A percentile compares a stretch with the other conserved stretches of the same genome.
phyloP scores from a whole-genome alignment of 2,113 vertebrate species.

The Oncorhynchus gorbuscha region DNA sequence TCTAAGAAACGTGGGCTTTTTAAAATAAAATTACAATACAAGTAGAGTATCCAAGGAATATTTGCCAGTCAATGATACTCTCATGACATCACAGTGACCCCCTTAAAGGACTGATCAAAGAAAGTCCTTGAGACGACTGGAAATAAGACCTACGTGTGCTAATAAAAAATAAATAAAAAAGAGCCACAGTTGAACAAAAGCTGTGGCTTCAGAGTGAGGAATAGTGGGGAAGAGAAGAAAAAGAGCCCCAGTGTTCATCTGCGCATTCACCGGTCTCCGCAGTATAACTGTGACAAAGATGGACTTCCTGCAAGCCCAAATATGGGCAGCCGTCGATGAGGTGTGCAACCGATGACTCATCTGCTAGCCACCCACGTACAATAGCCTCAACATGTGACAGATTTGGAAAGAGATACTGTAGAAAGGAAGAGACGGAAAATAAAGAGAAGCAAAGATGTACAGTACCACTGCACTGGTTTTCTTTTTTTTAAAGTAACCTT shows the following conservation, averaged over 20 bases:
- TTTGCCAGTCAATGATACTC: neutral
- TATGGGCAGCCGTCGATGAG: conserved; percentile 65
- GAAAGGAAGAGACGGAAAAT: conserved; percentile 28
- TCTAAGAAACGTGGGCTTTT: neutral
- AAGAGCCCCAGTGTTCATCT: conserved; percentile 1
- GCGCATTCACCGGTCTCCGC: conserved; percentile 31
- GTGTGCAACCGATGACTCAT: conserved; percentile 72
- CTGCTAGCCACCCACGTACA: conserved; percentile 60
- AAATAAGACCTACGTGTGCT: neutral
- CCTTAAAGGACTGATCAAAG: neutral
- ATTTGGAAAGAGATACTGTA: conserved; percentile 26
- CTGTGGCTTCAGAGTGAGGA: neutral
- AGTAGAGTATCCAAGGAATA: neutral
- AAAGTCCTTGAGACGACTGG: conserved; percentile 33
- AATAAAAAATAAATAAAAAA: neutral
- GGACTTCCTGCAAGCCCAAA: conserved; percentile 68
- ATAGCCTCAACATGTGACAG: conserved; percentile 54
- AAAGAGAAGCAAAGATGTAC: conserved; percentile 33
- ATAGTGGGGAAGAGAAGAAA: conserved; percentile 28
- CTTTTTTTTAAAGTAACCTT: neutral
- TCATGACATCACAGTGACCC: neutral
- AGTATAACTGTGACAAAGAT: conserved; percentile 40
- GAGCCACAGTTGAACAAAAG: neutral
- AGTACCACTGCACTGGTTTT: conserved; percentile 7
- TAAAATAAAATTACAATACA: neutral